phyloP scores from a whole-genome alignment of 2,113 vertebrate genomes.

The Lagenorhynchus albirostris region DNA sequence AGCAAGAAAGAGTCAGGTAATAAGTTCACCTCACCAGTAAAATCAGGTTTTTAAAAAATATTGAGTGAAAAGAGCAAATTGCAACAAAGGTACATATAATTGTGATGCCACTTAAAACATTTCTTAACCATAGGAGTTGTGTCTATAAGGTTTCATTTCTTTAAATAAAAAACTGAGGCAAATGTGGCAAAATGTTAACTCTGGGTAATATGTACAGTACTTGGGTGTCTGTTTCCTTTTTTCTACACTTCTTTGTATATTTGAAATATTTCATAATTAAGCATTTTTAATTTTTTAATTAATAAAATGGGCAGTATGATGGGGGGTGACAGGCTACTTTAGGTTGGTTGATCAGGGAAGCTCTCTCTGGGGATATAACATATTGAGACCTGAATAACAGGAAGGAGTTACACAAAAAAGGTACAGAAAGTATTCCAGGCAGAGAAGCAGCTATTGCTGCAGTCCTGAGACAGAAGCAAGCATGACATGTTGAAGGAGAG shows the following conservation, averaged over 20 bases:
- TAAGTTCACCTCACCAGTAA: neutral
- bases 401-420: neutral
- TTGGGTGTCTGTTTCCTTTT: neutral
- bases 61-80: conserved; percentile 14
- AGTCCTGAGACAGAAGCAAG: neutral
- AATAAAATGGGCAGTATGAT: neutral
- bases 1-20: neutral
- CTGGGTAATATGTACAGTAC: neutral
- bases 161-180: neutral
- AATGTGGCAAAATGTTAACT: neutral
- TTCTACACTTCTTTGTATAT: neutral
- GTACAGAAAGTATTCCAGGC: neutral
- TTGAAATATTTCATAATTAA: conserved; percentile 36
- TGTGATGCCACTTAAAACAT: neutral
- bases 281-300: conserved; percentile 1
- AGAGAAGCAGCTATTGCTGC: neutral
- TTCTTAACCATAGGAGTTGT: neutral
- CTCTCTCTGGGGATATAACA: neutral
- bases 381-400: neutral
- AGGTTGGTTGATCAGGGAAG: neutral
- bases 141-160: neutral
- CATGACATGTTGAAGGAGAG: neutral
- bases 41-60: neutral
- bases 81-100: neutral
- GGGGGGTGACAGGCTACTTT: neutral